Percentiles rank a stretch among this genome's conserved stretches.
These are phyloP conservation scores for Heliconius eleuchia DNA, from an alignment of 1,140 invertebrate species.

Conservation along the genomic window DNA sequence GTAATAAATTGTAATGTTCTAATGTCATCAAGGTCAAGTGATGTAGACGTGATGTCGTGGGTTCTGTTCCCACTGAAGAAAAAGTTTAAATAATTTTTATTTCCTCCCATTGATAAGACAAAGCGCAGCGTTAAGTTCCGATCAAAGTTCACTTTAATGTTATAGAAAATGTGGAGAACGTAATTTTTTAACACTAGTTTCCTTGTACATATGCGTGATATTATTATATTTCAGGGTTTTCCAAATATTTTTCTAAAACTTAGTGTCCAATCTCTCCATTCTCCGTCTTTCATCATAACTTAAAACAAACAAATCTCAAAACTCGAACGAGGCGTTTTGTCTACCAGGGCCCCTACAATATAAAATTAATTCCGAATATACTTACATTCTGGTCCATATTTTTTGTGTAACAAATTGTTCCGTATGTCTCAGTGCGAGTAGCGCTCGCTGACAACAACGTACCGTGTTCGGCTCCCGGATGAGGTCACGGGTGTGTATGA, in stretches of 20 bases:
- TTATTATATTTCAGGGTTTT: not conserved
- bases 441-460: constrained; percentile 46
- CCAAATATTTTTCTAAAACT: not conserved
- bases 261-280: not conserved
- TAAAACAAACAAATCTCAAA: too few relatives aligned
- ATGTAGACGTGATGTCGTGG: too few relatives aligned
- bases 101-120: too few relatives aligned
- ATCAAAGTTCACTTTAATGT: too few relatives aligned
- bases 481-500: constrained; percentile 53
- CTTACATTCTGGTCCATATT: constrained; percentile 52
- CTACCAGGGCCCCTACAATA: not conserved
- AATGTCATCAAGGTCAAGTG: too few relatives aligned
- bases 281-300: not conserved
- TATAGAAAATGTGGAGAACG: too few relatives aligned
- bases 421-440: constrained; percentile 54
- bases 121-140: too few relatives aligned
- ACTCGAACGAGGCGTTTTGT: not conserved
- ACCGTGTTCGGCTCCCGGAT: constrained; percentile 35
- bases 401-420: constrained; percentile 46
- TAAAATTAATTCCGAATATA: not conserved
- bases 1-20: too few relatives aligned
- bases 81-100: too few relatives aligned
- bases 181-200: not conserved
- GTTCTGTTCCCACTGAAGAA: too few relatives aligned
- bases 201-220: not conserved